A percentile compares a stretch with the other conserved stretches of the same genome.
phyloP scores from a whole-genome alignment of 2,113 vertebrate species.

The Cryptomyrus ogoouensis region DNA sequence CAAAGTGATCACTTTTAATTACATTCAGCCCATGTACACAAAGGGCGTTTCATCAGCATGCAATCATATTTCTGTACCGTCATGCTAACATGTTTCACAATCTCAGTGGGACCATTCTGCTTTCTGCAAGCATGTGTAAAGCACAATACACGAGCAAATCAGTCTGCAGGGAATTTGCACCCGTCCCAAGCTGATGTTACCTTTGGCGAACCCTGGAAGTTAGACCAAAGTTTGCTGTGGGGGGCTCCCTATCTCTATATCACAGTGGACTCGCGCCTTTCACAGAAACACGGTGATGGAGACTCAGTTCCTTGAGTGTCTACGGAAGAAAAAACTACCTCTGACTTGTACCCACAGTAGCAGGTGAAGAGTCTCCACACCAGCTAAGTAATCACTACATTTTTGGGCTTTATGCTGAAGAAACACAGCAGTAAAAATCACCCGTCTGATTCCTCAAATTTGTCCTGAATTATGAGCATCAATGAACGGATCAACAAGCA shows the following conservation, averaged over 20 bases:
- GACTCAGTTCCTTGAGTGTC: background rate
- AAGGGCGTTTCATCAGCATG: background rate
- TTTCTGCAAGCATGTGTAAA: slow-evolving; percentile 8
- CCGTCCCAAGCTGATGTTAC: background rate
- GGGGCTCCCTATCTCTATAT: background rate
- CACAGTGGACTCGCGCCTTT: background rate
- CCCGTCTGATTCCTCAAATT: background rate
- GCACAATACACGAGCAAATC: slow-evolving; percentile 29
- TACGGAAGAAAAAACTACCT: background rate
- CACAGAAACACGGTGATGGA: too few species aligned
- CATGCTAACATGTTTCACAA: slow-evolving; percentile 16
- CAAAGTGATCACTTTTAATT: background rate
- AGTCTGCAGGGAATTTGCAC: slow-evolving; percentile 30
- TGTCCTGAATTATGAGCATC: background rate
- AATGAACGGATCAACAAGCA: background rate
- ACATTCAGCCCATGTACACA: background rate
- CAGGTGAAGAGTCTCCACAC: background rate
- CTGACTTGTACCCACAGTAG: background rate
- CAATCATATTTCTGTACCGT: slow-evolving; percentile 10
- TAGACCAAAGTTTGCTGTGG: background rate
- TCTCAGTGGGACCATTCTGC: slow-evolving; percentile 28
- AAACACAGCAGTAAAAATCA: background rate
- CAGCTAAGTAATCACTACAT: background rate
- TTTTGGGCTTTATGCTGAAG: background rate
- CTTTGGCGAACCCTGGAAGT: background rate